phyloP scores from a whole-genome alignment of 1,140 invertebrate species.

The Leptestheria dahalacensis region DNA sequence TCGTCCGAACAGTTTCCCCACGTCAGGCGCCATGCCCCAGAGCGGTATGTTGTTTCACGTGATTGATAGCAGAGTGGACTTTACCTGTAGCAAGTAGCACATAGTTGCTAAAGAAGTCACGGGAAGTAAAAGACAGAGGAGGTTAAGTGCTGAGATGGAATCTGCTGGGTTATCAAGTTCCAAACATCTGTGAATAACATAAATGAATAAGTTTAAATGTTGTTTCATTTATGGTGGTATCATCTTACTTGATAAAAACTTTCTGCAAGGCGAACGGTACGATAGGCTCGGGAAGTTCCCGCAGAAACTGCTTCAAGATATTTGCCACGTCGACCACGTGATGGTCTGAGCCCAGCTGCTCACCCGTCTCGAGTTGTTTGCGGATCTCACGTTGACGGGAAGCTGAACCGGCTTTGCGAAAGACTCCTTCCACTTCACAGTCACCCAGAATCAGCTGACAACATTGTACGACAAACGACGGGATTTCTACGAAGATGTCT shows the following conservation, averaged over 20 bases:
- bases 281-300: slow-evolving; percentile 63
- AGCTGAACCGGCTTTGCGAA: slow-evolving; percentile 67
- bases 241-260: slow-evolving; percentile 47
- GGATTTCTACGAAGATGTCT: slow-evolving; percentile 41
- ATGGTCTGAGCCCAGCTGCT: slow-evolving; percentile 41
- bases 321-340: slow-evolving; percentile 66
- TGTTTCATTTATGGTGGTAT: not conserved
- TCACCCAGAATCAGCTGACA: slow-evolving; percentile 46
- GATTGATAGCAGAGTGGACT: slow-evolving; percentile 9
- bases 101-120: slow-evolving; percentile 44
- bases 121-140: slow-evolving; percentile 47
- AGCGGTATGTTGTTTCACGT: too few relatives aligned
- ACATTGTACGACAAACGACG: slow-evolving; percentile 56
- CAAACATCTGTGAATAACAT: slow-evolving; percentile 22
- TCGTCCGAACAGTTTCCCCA: too few relatives aligned
- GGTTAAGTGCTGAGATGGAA: slow-evolving; percentile 36
- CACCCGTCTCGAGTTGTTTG: slow-evolving; percentile 42
- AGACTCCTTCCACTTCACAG: slow-evolving; percentile 58
- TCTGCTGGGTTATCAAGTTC: slow-evolving; percentile 25
- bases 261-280: slow-evolving; percentile 55
- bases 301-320: slow-evolving; percentile 64
- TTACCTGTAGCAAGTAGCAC: slow-evolving; percentile 45
- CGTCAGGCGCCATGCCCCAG: too few relatives aligned
- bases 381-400: slow-evolving; percentile 58
- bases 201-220: not conserved